A percentile compares a stretch with the other conserved stretches of the same genome.
Conservation (phyloP, 2,888 invertebrate genomes). For the Cephus spinipes region DNA sequence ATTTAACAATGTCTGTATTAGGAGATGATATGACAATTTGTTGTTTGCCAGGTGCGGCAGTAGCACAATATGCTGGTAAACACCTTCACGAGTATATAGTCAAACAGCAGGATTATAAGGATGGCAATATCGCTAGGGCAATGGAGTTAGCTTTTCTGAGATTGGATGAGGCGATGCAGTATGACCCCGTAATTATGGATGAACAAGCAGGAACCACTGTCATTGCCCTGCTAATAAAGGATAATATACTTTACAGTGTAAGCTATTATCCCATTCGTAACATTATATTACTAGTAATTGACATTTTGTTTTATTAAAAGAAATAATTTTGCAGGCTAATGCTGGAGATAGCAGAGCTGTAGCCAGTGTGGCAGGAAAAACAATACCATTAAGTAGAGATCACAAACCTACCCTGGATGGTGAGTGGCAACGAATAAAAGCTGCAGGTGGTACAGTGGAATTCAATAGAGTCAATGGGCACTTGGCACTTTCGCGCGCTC, state of each 20-base stretch:
- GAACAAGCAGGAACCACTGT: constrained; percentile 97
- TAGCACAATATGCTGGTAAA: constrained; percentile 95
- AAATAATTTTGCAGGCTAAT: constrained; percentile 75
- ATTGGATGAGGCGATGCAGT: constrained; percentile 92
- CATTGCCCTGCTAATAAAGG: constrained; percentile 85
- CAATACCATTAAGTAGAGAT: constrained; percentile 82
- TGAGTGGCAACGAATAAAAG: constrained; percentile 89
- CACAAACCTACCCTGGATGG: constrained; percentile 95
- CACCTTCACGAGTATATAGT: constrained; percentile 94
- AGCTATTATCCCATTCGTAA: constrained; percentile 45
- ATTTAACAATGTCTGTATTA: background rate
- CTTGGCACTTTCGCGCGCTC: constrained; percentile 92
- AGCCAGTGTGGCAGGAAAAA: constrained; percentile 84
- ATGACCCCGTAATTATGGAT: constrained; percentile 87
- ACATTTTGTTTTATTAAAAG: background rate
- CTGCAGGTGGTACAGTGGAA: constrained; percentile 98
- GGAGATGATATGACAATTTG: background rate
- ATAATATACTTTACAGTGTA: constrained; percentile 88
- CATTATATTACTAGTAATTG: constrained; percentile 1
- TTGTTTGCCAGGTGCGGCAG: constrained; percentile 78
- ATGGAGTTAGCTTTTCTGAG: constrained; percentile 90
- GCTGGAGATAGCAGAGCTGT: constrained; percentile 97
- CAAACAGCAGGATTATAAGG: constrained; percentile 83
- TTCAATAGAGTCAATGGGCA: constrained; percentile 98
- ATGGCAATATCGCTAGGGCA: constrained; percentile 87